Base-by-base conservation (phyloP, 1,140 invertebrate genomes). In the Limonius californicus region DNA sequence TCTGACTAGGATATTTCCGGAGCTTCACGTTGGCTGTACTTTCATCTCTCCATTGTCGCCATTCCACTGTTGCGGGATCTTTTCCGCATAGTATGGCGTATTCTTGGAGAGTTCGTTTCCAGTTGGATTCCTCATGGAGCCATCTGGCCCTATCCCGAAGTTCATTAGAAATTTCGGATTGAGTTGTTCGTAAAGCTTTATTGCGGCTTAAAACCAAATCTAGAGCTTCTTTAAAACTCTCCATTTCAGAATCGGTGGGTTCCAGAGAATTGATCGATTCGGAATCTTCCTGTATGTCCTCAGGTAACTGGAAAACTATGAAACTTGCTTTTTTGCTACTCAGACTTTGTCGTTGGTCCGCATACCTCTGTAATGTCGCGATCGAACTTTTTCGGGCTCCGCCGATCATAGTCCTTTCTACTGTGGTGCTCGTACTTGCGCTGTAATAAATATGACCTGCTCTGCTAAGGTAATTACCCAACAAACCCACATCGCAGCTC, bases 1-100 rank as follows among this genome's bases (percentile, higher is more conserved):
- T 61, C 19, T 1, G 63, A 55, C 11, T 62, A 12, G 50, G 2
- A 23, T 54, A 66, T 0, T 57, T 60, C 14, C 65, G n/a, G 4
- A 66, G 62, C 20, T 57, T 57, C 9, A 69, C 62, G 9, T 63
- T 61, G 9, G 62, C 54, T 9, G 66, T 61, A 35, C 57, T 62
- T 19, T 63, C 64, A 45, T 64, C 64, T 30, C 65, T 61, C 65
- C 64, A 69, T 47, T 69, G 67, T 11, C 67, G 55, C 67, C 67
- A 68, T 39, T 61, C 54, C 27, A 68, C 61, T 11, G 23, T 12
- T 8, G 57, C 35, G 6, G 67, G 67, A 61, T 68, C 59, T 53
- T 64, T 62, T 0, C 67, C 67, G 16, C 62, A 54, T 19, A 67
- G 60, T 19, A 67, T 69, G 11, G 59, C 62, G 32, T 69, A 47